Conservation (phyloP, 2,797 vertebrate species). For the Stomatorhinus walkeri region DNA sequence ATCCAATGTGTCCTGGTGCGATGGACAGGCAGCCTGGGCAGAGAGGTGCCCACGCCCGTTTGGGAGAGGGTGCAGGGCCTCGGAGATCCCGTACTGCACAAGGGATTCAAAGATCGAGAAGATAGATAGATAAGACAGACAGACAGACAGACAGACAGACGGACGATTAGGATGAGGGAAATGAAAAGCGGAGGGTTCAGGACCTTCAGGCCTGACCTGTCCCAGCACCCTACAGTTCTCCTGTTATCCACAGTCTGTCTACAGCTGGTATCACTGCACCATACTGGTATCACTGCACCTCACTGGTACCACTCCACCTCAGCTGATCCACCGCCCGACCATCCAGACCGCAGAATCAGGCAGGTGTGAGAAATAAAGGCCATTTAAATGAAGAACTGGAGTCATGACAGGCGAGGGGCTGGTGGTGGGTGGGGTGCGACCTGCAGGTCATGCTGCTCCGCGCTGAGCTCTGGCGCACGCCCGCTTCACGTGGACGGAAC, state of each 20-base stretch:
- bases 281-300: not conserved
- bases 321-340: not conserved
- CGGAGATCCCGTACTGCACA: not conserved
- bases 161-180: not conserved
- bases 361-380: not conserved
- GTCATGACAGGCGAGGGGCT: not conserved
- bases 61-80: not conserved
- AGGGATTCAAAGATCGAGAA: not conserved
- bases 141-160: not conserved
- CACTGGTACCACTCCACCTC: not conserved
- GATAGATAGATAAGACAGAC: not conserved
- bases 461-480: not conserved
- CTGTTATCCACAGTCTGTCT: not conserved
- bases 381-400: not conserved
- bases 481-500: not conserved
- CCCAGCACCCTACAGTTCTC: not conserved
- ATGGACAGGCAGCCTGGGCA: not conserved
- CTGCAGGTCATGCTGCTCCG: not conserved
- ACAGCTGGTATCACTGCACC: not conserved
- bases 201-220: not conserved
- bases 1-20: not conserved
- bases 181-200: not conserved
- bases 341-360: not conserved
- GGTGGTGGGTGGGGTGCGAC: not conserved
- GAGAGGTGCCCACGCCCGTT: not conserved